Evolutionary conservation across 1,140 invertebrate species (phyloP), one percentile per base, ranked within the genome.

Genomic region (Tetranychus urticae): DNA sequence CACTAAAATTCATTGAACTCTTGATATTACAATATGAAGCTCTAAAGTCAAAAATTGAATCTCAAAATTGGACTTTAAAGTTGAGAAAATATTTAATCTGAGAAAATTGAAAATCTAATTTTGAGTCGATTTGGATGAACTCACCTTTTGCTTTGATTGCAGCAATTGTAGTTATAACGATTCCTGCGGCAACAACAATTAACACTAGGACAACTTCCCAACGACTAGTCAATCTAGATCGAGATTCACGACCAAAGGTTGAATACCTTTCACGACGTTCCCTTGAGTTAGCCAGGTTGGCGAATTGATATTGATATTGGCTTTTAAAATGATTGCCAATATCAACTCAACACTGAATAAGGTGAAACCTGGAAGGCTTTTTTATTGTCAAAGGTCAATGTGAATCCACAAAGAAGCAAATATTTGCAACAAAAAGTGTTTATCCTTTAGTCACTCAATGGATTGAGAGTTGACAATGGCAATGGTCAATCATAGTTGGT

Each of bases 151-250:
- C 56, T 62, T 62, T 62, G 34, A 62, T 46, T 23, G 58, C 61
- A 12, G 61, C 61, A 35, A 62, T 48, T 23, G 61, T 62, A 14
- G 61, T 62, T 12, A 62, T 59, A 8, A 62, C 58, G 31, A 62
- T 59, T 8, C 61, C 61, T 5, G 56, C 56, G 5, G 58, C 58
- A 13, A 62, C 56, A 3, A 62, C 45, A 50, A 62, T n/a, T 39
- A 62, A 45, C 7, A 62, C 58, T 12, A 62, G 56, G 61, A 62
- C 47, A 1, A 62, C 31, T 59, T 62, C 61, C 61, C 61, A 62
- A 61, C 52, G 63, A 37, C 37, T 59, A 14, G 42, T 50, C 10
- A 62, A 35, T 37, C 37, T 58, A 8, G 52, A 31, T 36, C 52
- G 42, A 59, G 39, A 31, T 7, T 46, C 34, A n/a, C 31, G 36